Evolutionary conservation across 2,113 vertebrate genomes (phyloP).

Genomic region (Baryphthengus martii): DNA sequence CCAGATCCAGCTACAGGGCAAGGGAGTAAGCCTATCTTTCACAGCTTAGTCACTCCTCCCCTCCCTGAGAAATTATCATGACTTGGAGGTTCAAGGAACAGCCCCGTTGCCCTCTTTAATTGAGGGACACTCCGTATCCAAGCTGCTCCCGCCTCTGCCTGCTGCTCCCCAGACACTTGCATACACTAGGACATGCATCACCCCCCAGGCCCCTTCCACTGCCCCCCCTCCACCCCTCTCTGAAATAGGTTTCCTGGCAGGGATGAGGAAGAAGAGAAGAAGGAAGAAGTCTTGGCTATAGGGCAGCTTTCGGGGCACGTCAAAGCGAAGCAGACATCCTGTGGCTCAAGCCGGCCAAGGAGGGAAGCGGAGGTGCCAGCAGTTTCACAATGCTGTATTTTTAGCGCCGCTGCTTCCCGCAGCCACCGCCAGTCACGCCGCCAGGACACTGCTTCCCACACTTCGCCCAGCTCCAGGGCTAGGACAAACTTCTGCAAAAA

Average conservation of each 20-base stretch:
- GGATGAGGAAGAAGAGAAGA: background rate
- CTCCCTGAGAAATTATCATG: background rate
- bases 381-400: background rate
- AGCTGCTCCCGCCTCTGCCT: background rate
- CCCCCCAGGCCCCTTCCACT: background rate
- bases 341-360: background rate
- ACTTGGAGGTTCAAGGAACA: background rate
- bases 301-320: background rate
- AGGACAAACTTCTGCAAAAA: background rate
- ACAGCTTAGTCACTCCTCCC: background rate
- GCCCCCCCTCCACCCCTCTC: background rate
- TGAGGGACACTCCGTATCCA: accelerated
- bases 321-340: background rate
- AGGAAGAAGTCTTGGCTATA: background rate
- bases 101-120: background rate
- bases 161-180: background rate
- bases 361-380: background rate
- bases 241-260: background rate
- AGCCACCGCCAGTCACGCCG: accelerated
- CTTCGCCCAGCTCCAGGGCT: accelerated
- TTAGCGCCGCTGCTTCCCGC: background rate
- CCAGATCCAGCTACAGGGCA: background rate
- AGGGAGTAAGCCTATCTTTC: background rate
- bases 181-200: background rate
- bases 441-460: background rate